Conservation (phyloP, 2,888 invertebrate species). For the Rhagonycha fulva region DNA sequence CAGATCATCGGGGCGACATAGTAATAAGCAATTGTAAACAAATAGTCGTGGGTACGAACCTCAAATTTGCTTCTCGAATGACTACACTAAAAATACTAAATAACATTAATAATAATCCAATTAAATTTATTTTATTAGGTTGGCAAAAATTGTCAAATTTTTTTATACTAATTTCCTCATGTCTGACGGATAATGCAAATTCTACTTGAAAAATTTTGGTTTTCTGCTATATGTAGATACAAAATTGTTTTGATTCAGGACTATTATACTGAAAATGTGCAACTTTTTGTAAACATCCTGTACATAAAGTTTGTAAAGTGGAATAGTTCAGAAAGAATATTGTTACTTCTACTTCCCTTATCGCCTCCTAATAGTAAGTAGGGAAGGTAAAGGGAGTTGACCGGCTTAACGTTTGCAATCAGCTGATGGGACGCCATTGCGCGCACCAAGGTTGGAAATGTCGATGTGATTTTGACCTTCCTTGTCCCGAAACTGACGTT, state of each 20-base stretch:
- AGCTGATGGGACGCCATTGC: slow-evolving; percentile 8
- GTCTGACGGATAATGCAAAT: no score
- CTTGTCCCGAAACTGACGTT: slow-evolving; percentile 1
- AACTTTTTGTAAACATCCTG: neutral
- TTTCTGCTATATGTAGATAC: no score
- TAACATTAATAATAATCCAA: no score
- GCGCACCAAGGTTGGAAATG: slow-evolving; percentile 10
- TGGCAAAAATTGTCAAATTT: no score
- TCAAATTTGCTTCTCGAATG: no score
- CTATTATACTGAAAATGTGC: neutral
- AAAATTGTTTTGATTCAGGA: no score
- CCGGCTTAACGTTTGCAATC: neutral
- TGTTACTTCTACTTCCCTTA: neutral
- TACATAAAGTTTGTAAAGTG: neutral
- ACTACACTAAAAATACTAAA: no score
- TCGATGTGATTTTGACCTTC: slow-evolving; percentile 13
- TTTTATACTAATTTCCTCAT: no score
- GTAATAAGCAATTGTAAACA: no score
- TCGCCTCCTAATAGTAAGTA: neutral
- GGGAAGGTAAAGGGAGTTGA: neutral
- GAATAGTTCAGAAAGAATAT: neutral
- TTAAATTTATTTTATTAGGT: no score
- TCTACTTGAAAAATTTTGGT: no score
- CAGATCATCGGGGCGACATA: neutral
- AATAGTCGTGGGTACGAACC: no score